phyloP scores from a whole-genome alignment of 2,797 vertebrate genomes.

The Rhabdomys pumilio region DNA sequence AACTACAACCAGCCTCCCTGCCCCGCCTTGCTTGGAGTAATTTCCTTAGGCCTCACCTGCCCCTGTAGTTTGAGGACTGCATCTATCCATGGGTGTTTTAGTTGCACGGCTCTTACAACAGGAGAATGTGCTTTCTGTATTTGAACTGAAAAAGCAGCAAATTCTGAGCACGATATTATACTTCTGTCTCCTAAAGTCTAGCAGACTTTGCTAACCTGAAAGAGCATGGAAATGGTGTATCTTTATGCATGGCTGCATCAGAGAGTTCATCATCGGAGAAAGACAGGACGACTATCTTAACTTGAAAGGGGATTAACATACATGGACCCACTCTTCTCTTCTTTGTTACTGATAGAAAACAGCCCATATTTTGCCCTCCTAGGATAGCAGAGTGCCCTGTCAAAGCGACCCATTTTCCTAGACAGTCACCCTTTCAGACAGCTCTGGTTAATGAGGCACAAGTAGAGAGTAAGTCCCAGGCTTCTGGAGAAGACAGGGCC shows the following conservation, averaged over 20 bases:
- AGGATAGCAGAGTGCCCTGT: background rate
- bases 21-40: background rate
- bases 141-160: background rate
- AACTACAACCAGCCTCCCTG: background rate
- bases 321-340: slow-evolving; percentile 16
- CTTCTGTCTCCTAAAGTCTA: slow-evolving; percentile 41
- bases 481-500: background rate
- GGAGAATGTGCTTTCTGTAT: background rate
- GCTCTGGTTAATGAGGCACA: background rate
- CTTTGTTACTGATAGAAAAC: slow-evolving; percentile 34
- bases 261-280: background rate
- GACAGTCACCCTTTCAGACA: background rate
- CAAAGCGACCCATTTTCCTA: slow-evolving; percentile 3
- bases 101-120: background rate
- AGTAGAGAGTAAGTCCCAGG: background rate
- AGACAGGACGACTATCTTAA: background rate
- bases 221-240: slow-evolving; percentile 13
- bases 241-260: background rate
- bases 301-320: slow-evolving; percentile 60
- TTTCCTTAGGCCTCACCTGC: too few relatives aligned
- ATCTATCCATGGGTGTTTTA: background rate
- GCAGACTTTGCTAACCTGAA: slow-evolving; percentile 3
- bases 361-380: background rate
- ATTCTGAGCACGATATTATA: background rate
- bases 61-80: rapidly evolving